These are phyloP conservation scores for Philaethria dido DNA, from an alignment of 2,888 invertebrate species.

Conservation along the genomic window DNA sequence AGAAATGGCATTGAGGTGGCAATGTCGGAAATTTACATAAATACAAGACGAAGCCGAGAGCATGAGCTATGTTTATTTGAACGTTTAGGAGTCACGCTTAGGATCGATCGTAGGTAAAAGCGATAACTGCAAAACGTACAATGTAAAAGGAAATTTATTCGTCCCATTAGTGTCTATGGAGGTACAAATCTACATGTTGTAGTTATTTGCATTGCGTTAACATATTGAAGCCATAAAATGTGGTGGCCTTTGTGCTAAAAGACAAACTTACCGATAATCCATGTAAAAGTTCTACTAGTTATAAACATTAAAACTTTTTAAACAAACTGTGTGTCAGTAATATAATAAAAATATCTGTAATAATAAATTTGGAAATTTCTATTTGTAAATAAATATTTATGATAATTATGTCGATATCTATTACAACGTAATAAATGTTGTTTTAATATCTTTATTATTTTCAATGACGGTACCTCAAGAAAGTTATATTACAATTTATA, in stretches of 20 bases:
- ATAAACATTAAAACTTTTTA: too few relatives aligned
- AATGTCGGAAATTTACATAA: not conserved
- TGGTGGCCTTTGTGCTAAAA: slow-evolving; percentile 62
- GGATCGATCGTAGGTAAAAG: slow-evolving; percentile 41
- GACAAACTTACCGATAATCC: slow-evolving; percentile 51
- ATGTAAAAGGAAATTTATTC: slow-evolving; percentile 54
- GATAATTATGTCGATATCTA: too few relatives aligned
- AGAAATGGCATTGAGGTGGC: not conserved
- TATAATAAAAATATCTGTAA: too few relatives aligned
- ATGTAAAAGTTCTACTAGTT: too few relatives aligned
- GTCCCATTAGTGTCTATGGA: slow-evolving; percentile 52
- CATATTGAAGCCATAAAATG: slow-evolving; percentile 71
- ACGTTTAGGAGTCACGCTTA: slow-evolving; percentile 35
- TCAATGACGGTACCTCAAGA: too few relatives aligned
- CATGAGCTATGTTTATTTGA: slow-evolving; percentile 15
- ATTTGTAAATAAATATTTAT: too few relatives aligned
- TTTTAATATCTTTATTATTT: too few relatives aligned
- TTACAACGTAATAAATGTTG: too few relatives aligned
- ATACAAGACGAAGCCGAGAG: not conserved
- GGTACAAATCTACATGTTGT: slow-evolving; percentile 55
- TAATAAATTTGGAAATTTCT: not conserved
- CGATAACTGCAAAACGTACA: slow-evolving; percentile 43
- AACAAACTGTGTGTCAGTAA: too few relatives aligned
- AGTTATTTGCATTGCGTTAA: slow-evolving; percentile 74
- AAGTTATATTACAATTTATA: too few relatives aligned